phyloP scores from a whole-genome alignment of 2,797 vertebrate species.

The Coccyzus lansbergi region DNA sequence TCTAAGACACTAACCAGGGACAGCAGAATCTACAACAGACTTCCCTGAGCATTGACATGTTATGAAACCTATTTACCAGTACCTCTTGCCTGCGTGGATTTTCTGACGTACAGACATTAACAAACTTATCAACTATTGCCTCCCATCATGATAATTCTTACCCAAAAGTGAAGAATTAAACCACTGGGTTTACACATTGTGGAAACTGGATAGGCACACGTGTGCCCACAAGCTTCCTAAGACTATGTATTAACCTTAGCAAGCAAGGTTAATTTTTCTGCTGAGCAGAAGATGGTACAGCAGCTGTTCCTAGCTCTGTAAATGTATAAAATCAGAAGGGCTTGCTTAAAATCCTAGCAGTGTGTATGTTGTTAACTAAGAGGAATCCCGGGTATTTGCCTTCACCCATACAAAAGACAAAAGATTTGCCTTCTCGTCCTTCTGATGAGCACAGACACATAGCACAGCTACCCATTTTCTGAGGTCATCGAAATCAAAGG shows the following conservation, averaged over 20 bases:
- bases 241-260: neutral
- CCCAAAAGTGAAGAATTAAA: neutral
- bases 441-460: neutral
- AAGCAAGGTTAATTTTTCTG: neutral
- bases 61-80: neutral
- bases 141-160: neutral
- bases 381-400: neutral
- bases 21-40: neutral
- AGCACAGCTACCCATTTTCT: neutral
- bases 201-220: neutral
- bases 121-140: neutral
- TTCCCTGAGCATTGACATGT: neutral
- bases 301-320: neutral
- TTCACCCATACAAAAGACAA: neutral
- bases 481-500: neutral
- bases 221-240: neutral
- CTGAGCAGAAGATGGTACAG: neutral
- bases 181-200: neutral
- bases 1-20: neutral
- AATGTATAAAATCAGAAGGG: neutral
- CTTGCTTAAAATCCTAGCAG: neutral
- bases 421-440: neutral
- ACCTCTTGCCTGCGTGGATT: neutral
- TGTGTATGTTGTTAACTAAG: rapidly evolving
- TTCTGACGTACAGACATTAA: neutral